phyloP scores from a whole-genome alignment of 2,113 vertebrate genomes.

The Heptranchias perlo region DNA sequence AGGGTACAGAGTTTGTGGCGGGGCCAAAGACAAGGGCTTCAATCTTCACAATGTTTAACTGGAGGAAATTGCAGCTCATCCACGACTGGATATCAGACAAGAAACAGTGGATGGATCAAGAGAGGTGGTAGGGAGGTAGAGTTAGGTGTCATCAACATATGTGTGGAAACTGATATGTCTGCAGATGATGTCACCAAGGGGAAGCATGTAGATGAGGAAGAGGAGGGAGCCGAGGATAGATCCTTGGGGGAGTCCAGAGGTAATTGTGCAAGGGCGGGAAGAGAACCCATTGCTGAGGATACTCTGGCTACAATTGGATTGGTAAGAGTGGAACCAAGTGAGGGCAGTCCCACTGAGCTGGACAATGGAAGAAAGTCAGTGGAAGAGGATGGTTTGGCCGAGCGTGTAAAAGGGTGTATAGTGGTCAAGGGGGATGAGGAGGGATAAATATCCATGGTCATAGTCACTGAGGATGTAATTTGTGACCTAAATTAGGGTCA shows the following conservation, averaged over 20 bases:
- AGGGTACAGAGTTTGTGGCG: neutral
- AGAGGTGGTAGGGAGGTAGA: neutral
- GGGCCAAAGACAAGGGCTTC: neutral
- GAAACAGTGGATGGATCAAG: neutral
- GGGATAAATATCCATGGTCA: neutral
- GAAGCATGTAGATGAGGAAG: neutral
- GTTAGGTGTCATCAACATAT: neutral
- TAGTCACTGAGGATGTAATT: neutral
- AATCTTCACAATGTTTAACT: neutral
- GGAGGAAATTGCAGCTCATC: neutral
- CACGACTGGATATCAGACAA: neutral
- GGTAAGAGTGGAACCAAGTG: neutral
- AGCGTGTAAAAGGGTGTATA: neutral
- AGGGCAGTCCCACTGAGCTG: neutral
- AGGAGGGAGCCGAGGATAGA: neutral
- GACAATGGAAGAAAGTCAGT: too few relatives aligned
- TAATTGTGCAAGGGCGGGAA: neutral
- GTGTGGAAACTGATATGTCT: neutral
- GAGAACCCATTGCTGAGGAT: neutral
- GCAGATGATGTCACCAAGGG: neutral
- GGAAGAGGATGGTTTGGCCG: neutral
- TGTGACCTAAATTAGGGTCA: neutral
- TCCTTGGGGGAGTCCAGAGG: neutral
- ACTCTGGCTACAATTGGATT: neutral
- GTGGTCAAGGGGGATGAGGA: neutral